A percentile compares a stretch with the other conserved stretches of the same genome.
Conservation (phyloP, 2,888 invertebrate genomes). For the Cheilosia pagana region DNA sequence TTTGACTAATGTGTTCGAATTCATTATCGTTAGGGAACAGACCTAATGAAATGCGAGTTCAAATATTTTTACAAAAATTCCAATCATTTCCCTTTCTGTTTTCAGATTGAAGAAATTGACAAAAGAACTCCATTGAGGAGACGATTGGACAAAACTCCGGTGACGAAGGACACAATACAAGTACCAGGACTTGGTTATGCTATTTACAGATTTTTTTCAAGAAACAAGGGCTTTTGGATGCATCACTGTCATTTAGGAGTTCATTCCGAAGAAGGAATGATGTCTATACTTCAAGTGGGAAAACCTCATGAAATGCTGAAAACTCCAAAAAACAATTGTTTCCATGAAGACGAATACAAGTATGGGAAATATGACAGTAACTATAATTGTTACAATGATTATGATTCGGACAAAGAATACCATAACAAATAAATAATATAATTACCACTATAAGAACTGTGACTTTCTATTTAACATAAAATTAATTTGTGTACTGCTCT, state of each 20-base stretch:
- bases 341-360: neutral
- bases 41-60: neutral
- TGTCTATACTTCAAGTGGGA: constrained; percentile 80
- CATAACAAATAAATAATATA: too few relatives aligned
- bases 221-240: constrained; percentile 81
- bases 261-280: constrained; percentile 81
- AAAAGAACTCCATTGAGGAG: constrained; percentile 78
- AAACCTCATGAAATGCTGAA: constrained; percentile 80
- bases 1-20: too few relatives aligned
- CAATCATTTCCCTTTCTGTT: neutral
- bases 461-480: neutral
- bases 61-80: too few relatives aligned
- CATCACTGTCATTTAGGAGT: constrained; percentile 81
- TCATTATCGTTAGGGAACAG: too few relatives aligned
- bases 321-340: constrained; percentile 81
- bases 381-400: too few relatives aligned
- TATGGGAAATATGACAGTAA: neutral
- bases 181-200: constrained; percentile 81
- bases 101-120: constrained; percentile 80
- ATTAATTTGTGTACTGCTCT: too few relatives aligned
- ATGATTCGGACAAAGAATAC: too few relatives aligned
- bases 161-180: constrained; percentile 80
- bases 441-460: too few relatives aligned
- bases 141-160: constrained; percentile 78
- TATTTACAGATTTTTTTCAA: constrained; percentile 79